Percentiles rank a stretch among this genome's conserved stretches.
Conservation (phyloP, 2,797 vertebrate genomes). For the Erethizon dorsatum region DNA sequence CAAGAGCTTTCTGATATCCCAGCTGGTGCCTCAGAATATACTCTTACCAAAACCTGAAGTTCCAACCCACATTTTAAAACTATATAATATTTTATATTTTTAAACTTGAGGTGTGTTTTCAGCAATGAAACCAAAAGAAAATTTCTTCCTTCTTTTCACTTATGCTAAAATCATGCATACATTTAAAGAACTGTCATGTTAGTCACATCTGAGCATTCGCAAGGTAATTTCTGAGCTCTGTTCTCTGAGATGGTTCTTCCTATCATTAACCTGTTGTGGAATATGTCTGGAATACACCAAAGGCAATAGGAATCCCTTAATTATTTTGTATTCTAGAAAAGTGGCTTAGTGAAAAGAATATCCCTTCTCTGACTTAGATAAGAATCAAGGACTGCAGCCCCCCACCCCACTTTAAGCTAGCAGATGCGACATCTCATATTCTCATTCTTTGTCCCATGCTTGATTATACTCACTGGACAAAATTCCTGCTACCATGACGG, state of each 20-base stretch:
- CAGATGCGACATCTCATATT: background rate
- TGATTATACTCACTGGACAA: background rate
- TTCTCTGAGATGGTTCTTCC: background rate
- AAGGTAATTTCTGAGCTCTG: background rate
- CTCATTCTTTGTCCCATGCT: background rate
- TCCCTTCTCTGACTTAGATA: background rate
- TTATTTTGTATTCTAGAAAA: background rate
- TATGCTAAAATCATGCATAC: background rate
- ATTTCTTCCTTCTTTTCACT: background rate
- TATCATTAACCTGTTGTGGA: background rate
- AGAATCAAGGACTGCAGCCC: background rate
- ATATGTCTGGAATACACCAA: background rate
- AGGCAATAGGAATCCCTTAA: background rate
- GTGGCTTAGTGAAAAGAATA: background rate
- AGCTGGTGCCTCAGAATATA: background rate
- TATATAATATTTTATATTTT: background rate
- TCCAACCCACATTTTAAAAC: background rate
- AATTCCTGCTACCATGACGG: background rate
- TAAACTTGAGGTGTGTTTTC: background rate
- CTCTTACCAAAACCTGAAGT: background rate
- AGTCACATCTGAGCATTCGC: background rate
- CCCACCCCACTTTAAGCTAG: background rate
- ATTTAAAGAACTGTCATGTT: background rate
- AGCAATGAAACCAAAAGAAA: background rate
- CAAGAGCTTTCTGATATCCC: background rate